Evolutionary conservation across 2,888 invertebrate species (phyloP), one percentile per base, ranked within the genome.

Genomic region (Cephus rjabovi): DNA sequence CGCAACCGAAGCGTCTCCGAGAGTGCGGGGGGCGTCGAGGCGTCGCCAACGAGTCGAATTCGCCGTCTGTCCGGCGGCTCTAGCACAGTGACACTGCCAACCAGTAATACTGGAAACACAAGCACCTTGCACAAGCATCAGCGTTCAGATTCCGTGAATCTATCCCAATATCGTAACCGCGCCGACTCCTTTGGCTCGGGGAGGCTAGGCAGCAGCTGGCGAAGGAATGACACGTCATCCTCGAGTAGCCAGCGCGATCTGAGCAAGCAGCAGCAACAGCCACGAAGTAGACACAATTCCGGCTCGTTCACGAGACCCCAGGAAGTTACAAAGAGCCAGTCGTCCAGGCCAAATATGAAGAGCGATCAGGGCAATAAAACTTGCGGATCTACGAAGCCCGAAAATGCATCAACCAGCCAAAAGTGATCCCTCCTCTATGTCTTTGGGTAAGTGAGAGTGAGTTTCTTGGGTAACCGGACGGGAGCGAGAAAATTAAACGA

Each of bases 1-100:
- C 93, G 95, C 56, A 94, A 95, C 89, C 93, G 95, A 79, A 95
- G 95, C 85, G 93, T 95, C 15, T 95, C 95, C 0, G 95, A 95
- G 87, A 95, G 95, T 82, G 93, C 92, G 75, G 93, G 92, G 37
- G 88, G 90, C 68, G 92, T 91, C 34, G 85, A 86, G 9, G 83
- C 84, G 1, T 87, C 89, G 15, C 81, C 87, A 3, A 86, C 81
- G 11, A 88, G 84, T 76, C 86, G 91, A 34, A 86, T 91, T 11
- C 89, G 91, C n/a, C 87, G 91, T 75, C 77, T 92, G 6, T 92
- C 92, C 0, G 91, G 92, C 37, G 91, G 91, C 69, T 88, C 91
- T 1, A 90, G 89, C 76, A 86, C 88, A 37, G 89, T 90, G 9
- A 87, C 89, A 79, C 82, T 89, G 80, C 87, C 89, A 76, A 83